Evolutionary conservation across 2,888 invertebrate genomes (phyloP), one percentile per base, ranked within the genome.

Genomic region (Euclidia mi): DNA sequence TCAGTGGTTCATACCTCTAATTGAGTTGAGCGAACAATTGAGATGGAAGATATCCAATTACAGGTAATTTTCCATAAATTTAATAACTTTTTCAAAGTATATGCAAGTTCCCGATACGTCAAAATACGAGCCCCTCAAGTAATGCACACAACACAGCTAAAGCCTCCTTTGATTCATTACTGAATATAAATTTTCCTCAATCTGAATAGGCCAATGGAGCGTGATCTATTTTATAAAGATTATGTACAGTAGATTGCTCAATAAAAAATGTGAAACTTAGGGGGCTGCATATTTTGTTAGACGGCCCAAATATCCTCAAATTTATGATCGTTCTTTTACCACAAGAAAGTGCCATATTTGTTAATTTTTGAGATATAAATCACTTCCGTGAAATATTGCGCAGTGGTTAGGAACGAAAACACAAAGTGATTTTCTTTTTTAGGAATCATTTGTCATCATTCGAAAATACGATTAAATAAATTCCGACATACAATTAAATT

Each of bases 1-100:
- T 91, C 90, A 89, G 85, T 85, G 79, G 67, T 68, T 68, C 65
- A 71, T 76, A 75, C 77, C 79, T 77, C 69, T 83, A 84, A 88
- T 85, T 81, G 83, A 79, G 79, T 85, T 84, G 71, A 64, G 65
- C 47, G 78, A 85, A 85, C 82, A 83, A 86, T 83, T 84, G 78
- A 74, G 72, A 69, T 71, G 81, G 78, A 88, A 87, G 82, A 81
- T 84, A 83, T 45, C 84, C 76, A 49, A 69, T 65, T 50, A 51
- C 70, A 74, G 68, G 61, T 76, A 77, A 81, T 81, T 79, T 74
- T 49, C 34, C 46, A 31, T 49, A 67, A 67, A 72, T 70, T 57
- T 28, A 64, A 67, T 73, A 57, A 61, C 56, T 65, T 20, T 60
- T 42, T 48, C 43, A 37, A 37, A 41, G 57, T 53, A 45, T 59